Conservation (phyloP, 2,888 invertebrate genomes). For the Digitonthophagus gazella region DNA sequence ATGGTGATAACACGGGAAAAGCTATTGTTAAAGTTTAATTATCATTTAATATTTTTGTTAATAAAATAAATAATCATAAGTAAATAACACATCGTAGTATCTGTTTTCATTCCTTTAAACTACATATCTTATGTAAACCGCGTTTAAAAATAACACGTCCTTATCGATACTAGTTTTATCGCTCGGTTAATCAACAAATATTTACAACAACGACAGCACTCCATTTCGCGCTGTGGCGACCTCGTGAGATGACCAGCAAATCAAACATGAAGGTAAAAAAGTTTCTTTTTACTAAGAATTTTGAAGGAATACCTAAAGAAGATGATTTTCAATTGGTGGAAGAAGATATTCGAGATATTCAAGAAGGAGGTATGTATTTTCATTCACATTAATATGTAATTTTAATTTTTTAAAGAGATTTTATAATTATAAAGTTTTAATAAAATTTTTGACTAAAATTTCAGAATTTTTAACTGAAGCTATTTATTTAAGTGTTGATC, state of each 20-base stretch:
- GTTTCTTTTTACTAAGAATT: conserved; percentile 62
- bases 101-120: not conserved
- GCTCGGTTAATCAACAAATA: not conserved
- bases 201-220: not conserved
- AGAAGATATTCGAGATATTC: conserved; percentile 61
- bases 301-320: conserved; percentile 63
- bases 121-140: not conserved
- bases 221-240: not conserved
- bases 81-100: too few species aligned
- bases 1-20: conserved; percentile 70
- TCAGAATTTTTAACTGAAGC: conserved; percentile 67
- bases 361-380: conserved; percentile 60
- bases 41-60: too few species aligned
- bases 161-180: conserved; percentile 2
- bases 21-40: conserved; percentile 61
- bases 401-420: conserved; percentile 2
- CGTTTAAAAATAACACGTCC: not conserved
- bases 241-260: not conserved
- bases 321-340: conserved; percentile 64
- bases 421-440: not conserved
- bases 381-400: not conserved
- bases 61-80: too few species aligned
- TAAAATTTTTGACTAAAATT: conserved; percentile 35
- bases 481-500: conserved; percentile 69
- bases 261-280: conserved; percentile 53